A percentile compares a stretch with the other conserved stretches of the same genome.
phyloP scores from a whole-genome alignment of 2,113 vertebrate genomes.

The Galemys pyrenaicus region DNA sequence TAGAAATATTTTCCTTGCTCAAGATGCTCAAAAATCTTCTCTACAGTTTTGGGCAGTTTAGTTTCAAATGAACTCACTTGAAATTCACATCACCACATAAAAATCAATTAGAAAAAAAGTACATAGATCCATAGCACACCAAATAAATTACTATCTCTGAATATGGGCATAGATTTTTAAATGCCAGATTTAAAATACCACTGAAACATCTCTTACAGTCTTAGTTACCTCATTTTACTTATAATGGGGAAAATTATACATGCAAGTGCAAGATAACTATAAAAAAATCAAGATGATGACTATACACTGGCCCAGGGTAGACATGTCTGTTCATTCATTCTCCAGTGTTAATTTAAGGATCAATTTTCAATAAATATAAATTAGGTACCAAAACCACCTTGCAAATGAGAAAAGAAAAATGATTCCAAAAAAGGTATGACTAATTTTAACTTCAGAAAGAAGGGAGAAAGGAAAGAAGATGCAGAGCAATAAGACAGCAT shows the following conservation, averaged over 20 bases:
- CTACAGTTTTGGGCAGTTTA: neutral
- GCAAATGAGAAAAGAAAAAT: neutral
- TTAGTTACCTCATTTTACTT: neutral
- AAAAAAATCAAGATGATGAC: neutral
- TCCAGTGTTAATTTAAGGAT: neutral
- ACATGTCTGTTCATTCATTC: neutral
- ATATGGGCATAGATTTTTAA: neutral
- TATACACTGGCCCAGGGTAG: neutral
- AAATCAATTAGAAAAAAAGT: neutral
- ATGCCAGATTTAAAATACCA: neutral
- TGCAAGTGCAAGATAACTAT: neutral
- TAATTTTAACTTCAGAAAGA: neutral
- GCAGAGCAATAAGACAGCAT: neutral
- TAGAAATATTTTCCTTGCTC: neutral
- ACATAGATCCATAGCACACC: fast-evolving
- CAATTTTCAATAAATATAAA: neutral
- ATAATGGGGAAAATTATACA: neutral
- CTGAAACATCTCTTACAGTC: neutral
- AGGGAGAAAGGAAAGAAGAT: neutral
- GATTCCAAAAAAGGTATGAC: neutral
- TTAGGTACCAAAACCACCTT: neutral
- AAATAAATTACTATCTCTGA: neutral
- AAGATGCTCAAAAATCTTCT: neutral
- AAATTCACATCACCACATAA: neutral
- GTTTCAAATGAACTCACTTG: neutral